Evolutionary conservation across 2,113 vertebrate genomes (phyloP).

Genomic region (Hydrolagus affinis): DNA sequence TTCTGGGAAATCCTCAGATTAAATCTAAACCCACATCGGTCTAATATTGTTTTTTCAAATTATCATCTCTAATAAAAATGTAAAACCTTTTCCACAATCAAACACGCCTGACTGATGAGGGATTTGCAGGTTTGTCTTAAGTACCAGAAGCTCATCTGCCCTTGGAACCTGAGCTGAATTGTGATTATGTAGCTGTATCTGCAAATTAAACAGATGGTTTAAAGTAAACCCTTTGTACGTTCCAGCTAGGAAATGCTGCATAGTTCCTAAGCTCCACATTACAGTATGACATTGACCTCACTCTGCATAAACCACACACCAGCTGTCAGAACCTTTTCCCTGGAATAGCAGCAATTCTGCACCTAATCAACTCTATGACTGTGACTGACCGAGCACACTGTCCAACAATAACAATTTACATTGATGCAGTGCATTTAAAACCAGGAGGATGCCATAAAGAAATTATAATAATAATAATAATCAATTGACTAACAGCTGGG

Average conservation of each 20-base stretch:
- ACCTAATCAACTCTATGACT: no score
- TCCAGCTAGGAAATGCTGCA: no score
- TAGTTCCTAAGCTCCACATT: not conserved
- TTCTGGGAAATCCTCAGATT: not conserved
- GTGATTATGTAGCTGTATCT: constrained; percentile 16
- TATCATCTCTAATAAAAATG: constrained; percentile 5
- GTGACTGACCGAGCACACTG: no score
- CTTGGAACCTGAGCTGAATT: constrained; percentile 14
- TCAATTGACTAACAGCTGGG: no score
- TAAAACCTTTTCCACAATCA: constrained; percentile 16
- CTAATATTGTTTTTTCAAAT: constrained; percentile 15
- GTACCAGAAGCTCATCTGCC: constrained; percentile 5
- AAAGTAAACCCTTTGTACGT: not conserved
- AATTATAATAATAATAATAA: no score
- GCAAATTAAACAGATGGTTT: constrained; percentile 31
- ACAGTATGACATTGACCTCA: not conserved
- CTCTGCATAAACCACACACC: not conserved
- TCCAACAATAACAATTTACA: no score
- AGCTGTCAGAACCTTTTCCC: no score
- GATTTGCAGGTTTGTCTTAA: constrained; percentile 16
- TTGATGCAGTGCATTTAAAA: no score
- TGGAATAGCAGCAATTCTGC: no score
- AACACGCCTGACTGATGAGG: not conserved
- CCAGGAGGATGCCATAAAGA: no score
- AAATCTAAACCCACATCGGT: constrained; percentile 5